These are phyloP conservation scores for Bursaphelenchus mucronatus DNA, from an alignment of 1,140 invertebrate species.

Conservation along the genomic window DNA sequence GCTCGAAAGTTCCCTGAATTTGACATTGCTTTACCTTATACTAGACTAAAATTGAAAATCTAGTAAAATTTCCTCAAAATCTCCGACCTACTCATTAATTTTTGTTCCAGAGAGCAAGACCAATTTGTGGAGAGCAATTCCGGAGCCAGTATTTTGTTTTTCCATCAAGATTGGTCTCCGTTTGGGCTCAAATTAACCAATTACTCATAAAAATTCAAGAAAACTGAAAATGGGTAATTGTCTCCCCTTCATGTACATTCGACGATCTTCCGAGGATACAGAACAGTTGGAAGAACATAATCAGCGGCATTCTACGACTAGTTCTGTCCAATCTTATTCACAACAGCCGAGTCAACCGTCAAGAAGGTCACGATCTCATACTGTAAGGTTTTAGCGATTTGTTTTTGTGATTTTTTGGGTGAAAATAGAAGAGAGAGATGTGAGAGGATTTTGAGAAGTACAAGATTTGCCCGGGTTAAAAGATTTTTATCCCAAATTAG, in stretches of 20 bases:
- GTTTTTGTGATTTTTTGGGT: not conserved
- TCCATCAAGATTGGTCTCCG: too few relatives aligned
- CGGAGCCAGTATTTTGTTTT: too few relatives aligned
- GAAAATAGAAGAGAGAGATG: not conserved
- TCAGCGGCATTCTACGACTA: not conserved
- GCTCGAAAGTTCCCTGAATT: too few relatives aligned
- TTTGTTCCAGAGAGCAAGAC: too few relatives aligned
- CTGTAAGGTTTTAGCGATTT: not conserved
- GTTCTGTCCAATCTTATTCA: not conserved
- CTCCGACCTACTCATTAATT: too few relatives aligned
- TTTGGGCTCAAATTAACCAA: too few relatives aligned
- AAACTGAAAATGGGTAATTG: conserved; percentile 22
- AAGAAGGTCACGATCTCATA: too few relatives aligned
- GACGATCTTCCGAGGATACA: conserved; percentile 17
- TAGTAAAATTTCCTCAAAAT: too few relatives aligned
- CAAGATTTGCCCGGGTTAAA: not conserved
- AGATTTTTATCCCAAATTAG: too few relatives aligned
- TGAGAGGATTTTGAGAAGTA: not conserved
- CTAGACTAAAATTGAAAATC: too few relatives aligned
- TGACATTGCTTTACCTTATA: too few relatives aligned
- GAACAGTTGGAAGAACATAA: conserved; percentile 7
- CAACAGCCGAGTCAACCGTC: not conserved
- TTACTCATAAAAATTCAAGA: not conserved
- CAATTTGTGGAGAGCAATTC: too few relatives aligned
- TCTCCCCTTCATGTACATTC: conserved; percentile 23